A percentile compares a stretch with the other conserved stretches of the same genome.
phyloP scores from a whole-genome alignment of 2,113 vertebrate genomes.

The Diphyllodes magnificus region DNA sequence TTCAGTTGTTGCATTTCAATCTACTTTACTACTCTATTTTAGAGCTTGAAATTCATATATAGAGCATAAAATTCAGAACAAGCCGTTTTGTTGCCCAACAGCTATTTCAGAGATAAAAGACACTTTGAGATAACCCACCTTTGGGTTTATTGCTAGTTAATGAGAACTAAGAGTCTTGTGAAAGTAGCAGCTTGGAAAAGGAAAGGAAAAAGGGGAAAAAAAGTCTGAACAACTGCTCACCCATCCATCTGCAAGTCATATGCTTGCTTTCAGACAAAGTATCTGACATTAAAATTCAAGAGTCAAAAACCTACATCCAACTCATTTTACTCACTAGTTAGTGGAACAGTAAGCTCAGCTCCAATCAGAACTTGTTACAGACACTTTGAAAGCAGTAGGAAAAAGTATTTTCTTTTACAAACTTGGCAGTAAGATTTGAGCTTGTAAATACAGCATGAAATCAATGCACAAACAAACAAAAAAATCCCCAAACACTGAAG shows the following conservation, averaged over 20 bases:
- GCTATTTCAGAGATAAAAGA: neutral
- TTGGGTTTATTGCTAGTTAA: neutral
- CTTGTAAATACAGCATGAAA: neutral
- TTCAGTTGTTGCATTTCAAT: constrained; percentile 51
- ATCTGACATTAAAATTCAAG: neutral
- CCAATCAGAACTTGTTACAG: neutral
- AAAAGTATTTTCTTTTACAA: neutral
- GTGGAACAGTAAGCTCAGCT: neutral
- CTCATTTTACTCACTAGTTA: neutral
- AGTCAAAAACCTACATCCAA: neutral
- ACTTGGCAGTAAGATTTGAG: neutral
- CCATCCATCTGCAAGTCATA: neutral
- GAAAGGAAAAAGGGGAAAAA: neutral
- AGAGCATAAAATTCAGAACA: neutral
- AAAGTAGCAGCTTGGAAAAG: neutral
- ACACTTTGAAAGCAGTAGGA: neutral
- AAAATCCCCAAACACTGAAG: neutral
- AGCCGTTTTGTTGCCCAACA: neutral
- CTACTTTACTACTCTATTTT: neutral
- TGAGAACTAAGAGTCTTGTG: neutral
- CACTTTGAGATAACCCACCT: neutral
- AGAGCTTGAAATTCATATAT: neutral
- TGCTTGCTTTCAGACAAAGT: neutral
- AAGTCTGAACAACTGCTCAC: neutral
- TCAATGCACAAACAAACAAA: neutral